These are phyloP conservation scores for Magallana ariakensis DNA, from an alignment of 1,140 invertebrate genomes.

Conservation along the genomic window DNA sequence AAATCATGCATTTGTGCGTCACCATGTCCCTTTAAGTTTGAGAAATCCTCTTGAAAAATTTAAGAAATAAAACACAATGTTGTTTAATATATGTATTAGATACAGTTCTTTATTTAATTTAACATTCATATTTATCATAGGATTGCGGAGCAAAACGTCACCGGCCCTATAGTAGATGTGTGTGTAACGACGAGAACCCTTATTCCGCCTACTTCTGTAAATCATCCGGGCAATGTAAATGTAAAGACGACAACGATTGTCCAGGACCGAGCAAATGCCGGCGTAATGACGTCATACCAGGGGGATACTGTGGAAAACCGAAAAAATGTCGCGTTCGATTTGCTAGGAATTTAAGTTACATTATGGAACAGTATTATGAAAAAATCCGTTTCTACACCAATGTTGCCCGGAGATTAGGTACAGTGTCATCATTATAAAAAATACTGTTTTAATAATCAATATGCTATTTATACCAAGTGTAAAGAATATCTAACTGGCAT, in stretches of 20 bases:
- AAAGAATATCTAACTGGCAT: no score
- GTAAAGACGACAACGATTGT: constrained; percentile 12
- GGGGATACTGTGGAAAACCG: constrained; percentile 5
- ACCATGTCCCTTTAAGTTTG: no score
- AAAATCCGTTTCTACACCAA: background rate
- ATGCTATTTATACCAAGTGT: no score
- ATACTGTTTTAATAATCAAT: no score
- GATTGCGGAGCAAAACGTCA: background rate
- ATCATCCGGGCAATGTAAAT: background rate
- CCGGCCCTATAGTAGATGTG: background rate
- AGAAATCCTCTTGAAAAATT: no score
- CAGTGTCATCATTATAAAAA: no score
- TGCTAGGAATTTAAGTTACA: constrained; percentile 16
- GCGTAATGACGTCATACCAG: constrained; percentile 18
- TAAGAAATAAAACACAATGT: no score
- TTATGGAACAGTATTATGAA: constrained; percentile 18
- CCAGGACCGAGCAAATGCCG: background rate
- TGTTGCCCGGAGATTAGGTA: background rate
- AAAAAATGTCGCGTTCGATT: background rate
- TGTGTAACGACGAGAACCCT: background rate
- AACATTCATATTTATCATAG: background rate
- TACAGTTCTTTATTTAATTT: no score
- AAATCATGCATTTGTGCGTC: no score
- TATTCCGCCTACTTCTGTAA: constrained; percentile 9
- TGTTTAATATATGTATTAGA: no score